Percentiles rank a stretch among this genome's conserved stretches.
phyloP scores from a whole-genome alignment of 2,113 vertebrate species.

The Turdus rufiventris region DNA sequence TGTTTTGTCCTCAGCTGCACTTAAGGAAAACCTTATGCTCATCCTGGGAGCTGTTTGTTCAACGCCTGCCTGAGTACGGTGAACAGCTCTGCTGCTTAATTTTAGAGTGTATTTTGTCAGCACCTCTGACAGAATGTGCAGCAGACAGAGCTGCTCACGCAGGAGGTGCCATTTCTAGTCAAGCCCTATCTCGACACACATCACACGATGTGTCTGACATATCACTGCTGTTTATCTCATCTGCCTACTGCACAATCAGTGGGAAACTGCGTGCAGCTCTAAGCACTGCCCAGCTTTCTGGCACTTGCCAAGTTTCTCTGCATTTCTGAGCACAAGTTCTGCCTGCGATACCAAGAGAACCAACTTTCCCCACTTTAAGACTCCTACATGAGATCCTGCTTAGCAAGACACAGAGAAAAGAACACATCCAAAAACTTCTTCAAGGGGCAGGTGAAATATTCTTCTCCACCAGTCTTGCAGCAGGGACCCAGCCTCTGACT shows the following conservation, averaged over 20 bases:
- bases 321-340: neutral
- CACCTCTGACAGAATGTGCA: fast-evolving
- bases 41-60: neutral
- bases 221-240: neutral
- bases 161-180: neutral
- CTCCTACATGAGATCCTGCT: neutral
- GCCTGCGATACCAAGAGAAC: fast-evolving
- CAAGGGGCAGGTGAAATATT: neutral
- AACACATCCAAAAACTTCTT: neutral
- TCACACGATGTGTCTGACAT: neutral
- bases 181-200: neutral
- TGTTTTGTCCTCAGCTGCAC: neutral
- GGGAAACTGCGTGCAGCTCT: neutral
- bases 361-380: neutral
- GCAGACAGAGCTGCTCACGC: neutral
- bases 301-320: neutral
- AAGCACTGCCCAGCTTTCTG: neutral
- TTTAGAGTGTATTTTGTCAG: neutral
- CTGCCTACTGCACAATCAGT: neutral
- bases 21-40: neutral
- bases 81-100: neutral
- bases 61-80: fast-evolving
- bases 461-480: neutral
- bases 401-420: neutral
- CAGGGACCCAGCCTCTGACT: neutral